Base-by-base conservation (phyloP, 2,797 vertebrate genomes). In the Heteromormyrus szaboi region DNA sequence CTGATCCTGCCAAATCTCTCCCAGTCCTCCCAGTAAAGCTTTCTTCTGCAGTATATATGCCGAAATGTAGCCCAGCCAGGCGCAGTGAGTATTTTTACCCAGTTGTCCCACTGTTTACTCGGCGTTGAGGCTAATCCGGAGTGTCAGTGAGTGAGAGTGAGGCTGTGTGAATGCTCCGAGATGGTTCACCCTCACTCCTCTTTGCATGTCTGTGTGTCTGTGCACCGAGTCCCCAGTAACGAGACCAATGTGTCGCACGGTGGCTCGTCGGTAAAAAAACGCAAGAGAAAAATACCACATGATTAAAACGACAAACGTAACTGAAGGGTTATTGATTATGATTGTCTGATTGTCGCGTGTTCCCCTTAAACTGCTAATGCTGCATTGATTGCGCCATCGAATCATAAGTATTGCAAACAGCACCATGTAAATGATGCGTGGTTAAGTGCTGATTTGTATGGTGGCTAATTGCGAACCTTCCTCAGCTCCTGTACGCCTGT, bases 71-170 rank as follows among this genome's bases (percentile, higher is more conserved):
- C 48, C 37, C 54, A 11, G 62, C 53, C 62, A 81, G 53, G 22
- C 37, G 0, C 6, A 12, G 50, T 46, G 85, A 14, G 85, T 89
- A 89, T 89, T 86, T 87, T 89, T 87, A 48, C 37, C 88, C 41
- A 53, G 50, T 46, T 11, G 68, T 46, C 86, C 89, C 56, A 33
- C 86, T 89, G 89, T 88, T 89, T 88, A 88, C 86, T 62, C 50
- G 22, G 8, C 76, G 29, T 37, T 41, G 79, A 88, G 37, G 53
- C 88, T 88, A 88, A 88, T 41, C 29, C 53, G n/a, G 53, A 22
- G 19, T 65, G 56, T 44, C 29, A 87, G 33, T 37, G 86, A 54
- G 86, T 62, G 33, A 9, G 85, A 44, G 53, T n/a, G 56, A 11
- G 37, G 7, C 9, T 65, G 86, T 46, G 86, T 37, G 33, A 72